Percentiles rank a stretch among this genome's conserved stretches.
These are phyloP conservation scores for Microhierax caerulescens DNA, from an alignment of 2,797 vertebrate genomes.

Conservation along the genomic window DNA sequence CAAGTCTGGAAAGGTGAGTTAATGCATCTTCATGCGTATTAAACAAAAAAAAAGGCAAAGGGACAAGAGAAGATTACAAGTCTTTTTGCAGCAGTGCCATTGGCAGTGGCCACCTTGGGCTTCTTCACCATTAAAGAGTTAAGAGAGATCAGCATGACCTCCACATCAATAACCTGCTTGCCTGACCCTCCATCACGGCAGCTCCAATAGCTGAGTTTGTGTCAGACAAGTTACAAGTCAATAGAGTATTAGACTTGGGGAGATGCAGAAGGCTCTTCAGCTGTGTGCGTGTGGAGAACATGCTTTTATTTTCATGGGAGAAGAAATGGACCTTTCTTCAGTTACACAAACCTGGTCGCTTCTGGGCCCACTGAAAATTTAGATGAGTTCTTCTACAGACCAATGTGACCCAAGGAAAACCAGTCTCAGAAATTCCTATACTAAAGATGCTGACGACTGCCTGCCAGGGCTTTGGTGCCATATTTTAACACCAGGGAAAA, in stretches of 20 bases:
- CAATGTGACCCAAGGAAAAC: neutral
- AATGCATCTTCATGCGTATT: neutral
- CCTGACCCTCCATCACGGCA: neutral
- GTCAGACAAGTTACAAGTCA: neutral
- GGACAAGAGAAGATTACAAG: neutral
- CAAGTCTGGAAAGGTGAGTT: neutral
- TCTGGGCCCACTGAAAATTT: neutral
- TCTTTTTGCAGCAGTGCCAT: neutral
- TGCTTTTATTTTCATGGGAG: neutral
- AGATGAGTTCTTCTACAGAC: neutral
- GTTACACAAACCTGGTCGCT: neutral
- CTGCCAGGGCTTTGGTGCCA: neutral
- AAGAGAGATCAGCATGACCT: neutral
- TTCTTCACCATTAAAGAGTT: neutral
- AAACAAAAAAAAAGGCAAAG: neutral
- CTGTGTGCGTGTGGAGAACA: neutral
- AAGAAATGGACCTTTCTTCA: neutral
- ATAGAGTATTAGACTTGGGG: neutral
- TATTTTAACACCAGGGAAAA: neutral
- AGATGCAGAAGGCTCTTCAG: neutral
- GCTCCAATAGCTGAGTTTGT: rapidly evolving
- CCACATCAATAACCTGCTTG: neutral
- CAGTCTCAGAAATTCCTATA: neutral
- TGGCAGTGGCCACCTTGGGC: neutral
- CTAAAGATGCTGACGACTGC: neutral